phyloP scores from a whole-genome alignment of 2,797 vertebrate species.

The Microcaecilia unicolor region DNA sequence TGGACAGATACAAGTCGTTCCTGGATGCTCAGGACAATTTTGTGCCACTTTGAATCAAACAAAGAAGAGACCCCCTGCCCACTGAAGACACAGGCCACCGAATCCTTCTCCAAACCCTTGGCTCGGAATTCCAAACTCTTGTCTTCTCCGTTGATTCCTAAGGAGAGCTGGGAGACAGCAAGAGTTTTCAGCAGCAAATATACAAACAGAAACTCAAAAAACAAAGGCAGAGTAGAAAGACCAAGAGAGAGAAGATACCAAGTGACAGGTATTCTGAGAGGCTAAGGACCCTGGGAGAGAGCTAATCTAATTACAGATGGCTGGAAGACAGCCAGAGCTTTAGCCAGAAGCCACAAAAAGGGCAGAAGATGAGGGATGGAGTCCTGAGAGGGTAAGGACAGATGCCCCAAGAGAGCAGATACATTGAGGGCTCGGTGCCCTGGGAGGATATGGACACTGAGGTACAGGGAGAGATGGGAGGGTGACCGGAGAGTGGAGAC shows the following conservation, averaged over 20 bases:
- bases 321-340: too few relatives aligned
- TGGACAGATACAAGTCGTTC: constrained; percentile 59
- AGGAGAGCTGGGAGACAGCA: constrained; percentile 67
- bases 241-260: rapidly evolving
- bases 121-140: constrained; percentile 69
- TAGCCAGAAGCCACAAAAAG: too few relatives aligned
- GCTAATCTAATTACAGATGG: neutral
- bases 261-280: too few relatives aligned
- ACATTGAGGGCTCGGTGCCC: neutral
- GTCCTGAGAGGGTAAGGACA: neutral
- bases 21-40: constrained; percentile 71
- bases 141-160: constrained; percentile 73
- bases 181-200: too few relatives aligned
- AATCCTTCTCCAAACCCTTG: constrained; percentile 28
- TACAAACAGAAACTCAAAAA: too few relatives aligned
- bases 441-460: neutral
- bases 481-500: neutral
- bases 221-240: too few relatives aligned
- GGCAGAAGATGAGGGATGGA: too few relatives aligned
- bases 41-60: constrained; percentile 84
- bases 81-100: constrained; percentile 54
- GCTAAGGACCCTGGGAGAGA: neutral
- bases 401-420: too few relatives aligned
- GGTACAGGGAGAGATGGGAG: neutral
- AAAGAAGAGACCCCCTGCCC: constrained; percentile 70